phyloP scores from a whole-genome alignment of 2,888 invertebrate species.

The Silvanus unidentatus region DNA sequence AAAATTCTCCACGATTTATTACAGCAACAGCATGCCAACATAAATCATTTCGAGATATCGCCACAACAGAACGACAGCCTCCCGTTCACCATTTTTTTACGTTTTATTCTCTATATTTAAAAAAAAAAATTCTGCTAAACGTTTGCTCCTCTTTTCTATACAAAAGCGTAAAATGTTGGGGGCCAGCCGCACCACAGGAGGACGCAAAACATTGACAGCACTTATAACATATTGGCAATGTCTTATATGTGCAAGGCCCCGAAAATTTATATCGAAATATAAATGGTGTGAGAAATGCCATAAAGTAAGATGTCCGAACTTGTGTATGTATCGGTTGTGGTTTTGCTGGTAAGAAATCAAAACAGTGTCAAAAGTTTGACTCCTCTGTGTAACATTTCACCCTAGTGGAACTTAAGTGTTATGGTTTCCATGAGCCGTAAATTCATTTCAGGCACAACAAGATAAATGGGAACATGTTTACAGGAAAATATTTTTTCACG shows the following conservation, averaged over 20 bases:
- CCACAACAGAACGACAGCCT: conserved; percentile 27
- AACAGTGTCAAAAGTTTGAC: conserved; percentile 28
- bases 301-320: conserved; percentile 28
- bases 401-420: conserved; percentile 15
- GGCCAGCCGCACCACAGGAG: not conserved
- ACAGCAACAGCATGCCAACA: conserved; percentile 36
- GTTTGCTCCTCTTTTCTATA: not conserved
- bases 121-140: conserved; percentile 21
- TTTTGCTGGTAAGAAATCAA: conserved; percentile 36
- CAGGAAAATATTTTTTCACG: no score
- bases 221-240: conserved; percentile 3
- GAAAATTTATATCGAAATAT: conserved; percentile 9
- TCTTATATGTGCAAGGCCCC: not conserved
- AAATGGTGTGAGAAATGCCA: conserved; percentile 30
- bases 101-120: no score
- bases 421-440: conserved; percentile 11
- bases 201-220: not conserved
- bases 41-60: conserved; percentile 44
- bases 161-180: not conserved
- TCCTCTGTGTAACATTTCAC: conserved; percentile 23
- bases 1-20: conserved; percentile 31
- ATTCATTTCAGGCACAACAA: not conserved
- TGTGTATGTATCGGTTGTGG: conserved; percentile 19
- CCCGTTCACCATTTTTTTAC: conserved; percentile 12
- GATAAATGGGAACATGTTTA: no score